Conservation (phyloP, 2,888 invertebrate genomes). For the Rhingia campestris region DNA sequence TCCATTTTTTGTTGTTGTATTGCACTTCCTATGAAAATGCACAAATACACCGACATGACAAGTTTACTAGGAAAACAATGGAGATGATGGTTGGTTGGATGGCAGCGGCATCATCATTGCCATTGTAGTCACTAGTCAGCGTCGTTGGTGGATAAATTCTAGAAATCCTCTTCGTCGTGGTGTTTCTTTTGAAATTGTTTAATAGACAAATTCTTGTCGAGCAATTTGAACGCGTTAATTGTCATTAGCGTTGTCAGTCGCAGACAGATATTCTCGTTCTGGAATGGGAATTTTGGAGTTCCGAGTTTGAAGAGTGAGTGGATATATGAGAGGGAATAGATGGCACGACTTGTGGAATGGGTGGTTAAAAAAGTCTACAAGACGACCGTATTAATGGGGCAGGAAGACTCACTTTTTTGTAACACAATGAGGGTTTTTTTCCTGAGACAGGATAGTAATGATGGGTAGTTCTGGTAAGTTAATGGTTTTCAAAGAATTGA, state of each 20-base stretch:
- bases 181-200: conserved; percentile 70
- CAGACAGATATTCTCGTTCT: conserved; percentile 53
- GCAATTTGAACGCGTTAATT: conserved; percentile 73
- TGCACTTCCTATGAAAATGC: conserved; percentile 60
- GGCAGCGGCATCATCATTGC: conserved; percentile 24
- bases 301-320: neutral
- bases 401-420: too few relatives aligned
- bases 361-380: conserved; percentile 10
- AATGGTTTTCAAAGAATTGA: conserved; percentile 2
- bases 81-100: conserved; percentile 34
- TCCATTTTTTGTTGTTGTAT: conserved; percentile 18
- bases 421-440: too few relatives aligned
- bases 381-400: neutral
- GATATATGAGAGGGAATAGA: neutral
- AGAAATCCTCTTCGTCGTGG: conserved; percentile 38
- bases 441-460: neutral
- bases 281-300: conserved; percentile 3
- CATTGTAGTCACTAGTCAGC: neutral
- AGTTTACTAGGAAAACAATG: conserved; percentile 62
- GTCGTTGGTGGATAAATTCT: conserved; percentile 45
- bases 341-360: conserved; percentile 13
- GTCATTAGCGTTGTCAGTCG: conserved; percentile 66
- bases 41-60: conserved; percentile 23
- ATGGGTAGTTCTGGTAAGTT: neutral
- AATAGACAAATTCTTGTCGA: conserved; percentile 70